Base-by-base conservation (phyloP, 2,797 vertebrate species). In the Amniataba percoides region DNA sequence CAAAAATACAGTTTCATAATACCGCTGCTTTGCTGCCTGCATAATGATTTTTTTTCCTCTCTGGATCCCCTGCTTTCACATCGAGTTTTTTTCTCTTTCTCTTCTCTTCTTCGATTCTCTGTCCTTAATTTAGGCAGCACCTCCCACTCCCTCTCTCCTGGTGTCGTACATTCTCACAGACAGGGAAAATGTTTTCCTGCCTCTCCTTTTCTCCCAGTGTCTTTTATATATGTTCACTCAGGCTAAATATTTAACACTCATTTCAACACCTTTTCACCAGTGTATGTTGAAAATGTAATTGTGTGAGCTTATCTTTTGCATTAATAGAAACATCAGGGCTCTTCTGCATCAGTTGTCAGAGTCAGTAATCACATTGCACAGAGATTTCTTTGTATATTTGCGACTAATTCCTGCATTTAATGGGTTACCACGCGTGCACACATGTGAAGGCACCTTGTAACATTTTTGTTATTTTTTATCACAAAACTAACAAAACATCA, bases 1-100 rank as follows among this genome's bases (percentile, higher is more conserved):
- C 52, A 81, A 51, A 84, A 64, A 53, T 71, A 62, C 25, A 5
- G 71, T 86, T 87, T 87, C 59, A 52, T 85, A 87, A 87, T 77
- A 65, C 77, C 42, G 27, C 64, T 76, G 42, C 71, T 85, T 74
- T 77, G n/a, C 53, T 81, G 65, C 56, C 78, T 79, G 78, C 53
- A 77, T 85, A 78, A 84, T 87, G 43, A 58, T 34, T 53, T 74
- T 71, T 48, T 56, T 42, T 23, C 18, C 31, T 65, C 36, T 76
- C 73, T 52, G 71, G 74, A 82, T 86, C 68, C 31, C 52, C 42
- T 49, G 62, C 59, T 31, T 83, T 81, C 62, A 64, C 52, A 49
- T 65, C 36, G 31, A n/a, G 7, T 34, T 56, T 72, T 61, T 67
- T 58, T 77, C 27, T 77, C 51, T n/a, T 39, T 46, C n/a, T 59